Conservation (phyloP, 2,113 vertebrate genomes). For the Cygnus atratus region DNA sequence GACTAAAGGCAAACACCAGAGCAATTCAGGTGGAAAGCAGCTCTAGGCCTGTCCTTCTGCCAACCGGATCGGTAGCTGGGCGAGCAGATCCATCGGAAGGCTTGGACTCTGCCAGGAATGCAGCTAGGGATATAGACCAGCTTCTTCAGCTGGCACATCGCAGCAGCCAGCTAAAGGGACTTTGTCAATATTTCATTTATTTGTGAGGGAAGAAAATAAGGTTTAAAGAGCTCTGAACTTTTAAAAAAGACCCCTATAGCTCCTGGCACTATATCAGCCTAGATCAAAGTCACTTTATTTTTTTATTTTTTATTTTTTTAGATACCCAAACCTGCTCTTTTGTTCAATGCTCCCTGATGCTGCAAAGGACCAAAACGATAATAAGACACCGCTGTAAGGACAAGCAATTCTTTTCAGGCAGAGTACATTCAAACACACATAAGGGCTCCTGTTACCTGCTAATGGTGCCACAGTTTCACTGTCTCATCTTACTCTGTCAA, state of each 20-base stretch:
- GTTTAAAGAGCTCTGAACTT: neutral
- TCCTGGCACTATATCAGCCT: neutral
- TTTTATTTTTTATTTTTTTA: neutral
- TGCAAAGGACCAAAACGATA: neutral
- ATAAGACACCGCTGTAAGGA: neutral
- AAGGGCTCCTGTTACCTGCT: neutral
- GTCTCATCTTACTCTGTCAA: neutral
- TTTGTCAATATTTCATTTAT: neutral
- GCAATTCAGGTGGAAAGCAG: neutral
- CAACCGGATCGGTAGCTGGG: accelerated
- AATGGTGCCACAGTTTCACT: neutral
- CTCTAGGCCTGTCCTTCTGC: neutral
- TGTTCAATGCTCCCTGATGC: neutral
- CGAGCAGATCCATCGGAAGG: neutral
- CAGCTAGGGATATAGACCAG: neutral
- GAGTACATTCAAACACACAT: neutral
- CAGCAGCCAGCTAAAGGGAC: neutral
- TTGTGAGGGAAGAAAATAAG: neutral
- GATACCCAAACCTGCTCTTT: neutral
- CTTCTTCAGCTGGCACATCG: neutral
- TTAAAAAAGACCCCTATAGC: neutral
- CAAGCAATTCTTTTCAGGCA: neutral
- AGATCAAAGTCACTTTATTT: neutral
- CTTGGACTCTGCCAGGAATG: neutral
- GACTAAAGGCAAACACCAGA: neutral